A percentile compares a stretch with the other conserved stretches of the same genome.
Evolutionary conservation across 2,797 vertebrate genomes (phyloP).

Genomic region (Hypotaenidia okinawae): DNA sequence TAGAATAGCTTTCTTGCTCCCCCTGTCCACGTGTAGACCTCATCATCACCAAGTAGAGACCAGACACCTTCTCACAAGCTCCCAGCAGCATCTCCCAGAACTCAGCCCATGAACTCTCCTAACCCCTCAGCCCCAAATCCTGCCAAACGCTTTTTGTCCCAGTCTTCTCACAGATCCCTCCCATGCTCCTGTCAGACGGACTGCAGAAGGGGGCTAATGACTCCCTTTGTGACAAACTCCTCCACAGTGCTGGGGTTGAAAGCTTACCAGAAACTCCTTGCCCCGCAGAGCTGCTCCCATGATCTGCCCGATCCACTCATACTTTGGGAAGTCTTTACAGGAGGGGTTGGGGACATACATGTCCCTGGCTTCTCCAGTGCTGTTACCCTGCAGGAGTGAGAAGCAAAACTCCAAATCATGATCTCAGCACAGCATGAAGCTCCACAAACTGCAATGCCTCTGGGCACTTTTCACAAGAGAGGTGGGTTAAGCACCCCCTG

Average conservation of each 20-base stretch:
- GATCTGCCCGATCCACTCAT: constrained; percentile 96
- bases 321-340: constrained; percentile 93
- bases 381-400: constrained; percentile 79
- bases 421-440: neutral
- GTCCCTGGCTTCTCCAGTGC: constrained; percentile 92
- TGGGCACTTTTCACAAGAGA: neutral
- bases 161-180: neutral
- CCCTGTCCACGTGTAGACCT: neutral
- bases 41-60: neutral
- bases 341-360: constrained; percentile 97
- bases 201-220: neutral
- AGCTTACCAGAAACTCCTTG: constrained; percentile 93
- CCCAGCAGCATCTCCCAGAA: neutral
- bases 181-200: neutral
- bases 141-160: neutral
- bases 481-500: neutral
- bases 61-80: neutral
- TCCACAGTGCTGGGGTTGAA: rapidly evolving
- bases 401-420: neutral
- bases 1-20: neutral
- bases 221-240: neutral
- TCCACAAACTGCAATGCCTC: neutral
- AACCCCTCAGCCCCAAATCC: neutral
- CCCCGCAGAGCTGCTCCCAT: constrained; percentile 97
- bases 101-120: neutral